Evolutionary conservation across 2,113 vertebrate genomes (phyloP).

Genomic region (Riparia riparia): DNA sequence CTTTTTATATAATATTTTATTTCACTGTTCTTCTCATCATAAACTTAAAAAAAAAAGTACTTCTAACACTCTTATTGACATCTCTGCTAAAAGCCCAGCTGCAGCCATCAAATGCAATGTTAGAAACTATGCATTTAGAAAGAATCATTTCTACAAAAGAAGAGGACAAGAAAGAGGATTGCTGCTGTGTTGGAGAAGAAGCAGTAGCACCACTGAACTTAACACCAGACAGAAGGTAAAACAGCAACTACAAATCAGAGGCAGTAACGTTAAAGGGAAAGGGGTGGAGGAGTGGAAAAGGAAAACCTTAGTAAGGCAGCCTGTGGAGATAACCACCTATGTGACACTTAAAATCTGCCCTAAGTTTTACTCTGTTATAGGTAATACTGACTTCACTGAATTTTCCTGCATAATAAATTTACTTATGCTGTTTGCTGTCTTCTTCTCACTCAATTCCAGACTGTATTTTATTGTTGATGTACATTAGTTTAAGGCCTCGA

Average conservation of each 20-base stretch:
- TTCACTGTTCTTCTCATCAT: not conserved
- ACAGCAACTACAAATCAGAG: not conserved
- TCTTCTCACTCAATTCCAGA: not conserved
- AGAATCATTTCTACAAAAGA: not conserved
- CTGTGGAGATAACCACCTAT: not conserved
- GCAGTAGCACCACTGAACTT: not conserved
- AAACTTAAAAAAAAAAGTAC: not conserved
- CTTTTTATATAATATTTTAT: not conserved
- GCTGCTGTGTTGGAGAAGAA: not conserved
- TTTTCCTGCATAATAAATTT: not conserved
- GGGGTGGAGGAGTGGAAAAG: not conserved
- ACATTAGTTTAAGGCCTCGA: not conserved
- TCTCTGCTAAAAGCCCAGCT: not conserved
- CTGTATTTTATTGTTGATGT: not conserved
- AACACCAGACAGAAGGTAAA: not conserved
- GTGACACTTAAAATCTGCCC: not conserved
- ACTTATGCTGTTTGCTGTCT: not conserved
- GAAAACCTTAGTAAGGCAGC: not conserved
- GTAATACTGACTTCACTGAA: not conserved
- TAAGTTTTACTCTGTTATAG: not conserved
- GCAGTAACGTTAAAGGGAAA: not conserved
- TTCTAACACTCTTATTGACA: not conserved
- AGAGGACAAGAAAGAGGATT: not conserved
- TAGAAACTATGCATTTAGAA: not conserved
- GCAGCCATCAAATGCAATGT: not conserved